Evolutionary conservation across 2,113 vertebrate species (phyloP).

Genomic region (Machaerirhynchus nigripectus): DNA sequence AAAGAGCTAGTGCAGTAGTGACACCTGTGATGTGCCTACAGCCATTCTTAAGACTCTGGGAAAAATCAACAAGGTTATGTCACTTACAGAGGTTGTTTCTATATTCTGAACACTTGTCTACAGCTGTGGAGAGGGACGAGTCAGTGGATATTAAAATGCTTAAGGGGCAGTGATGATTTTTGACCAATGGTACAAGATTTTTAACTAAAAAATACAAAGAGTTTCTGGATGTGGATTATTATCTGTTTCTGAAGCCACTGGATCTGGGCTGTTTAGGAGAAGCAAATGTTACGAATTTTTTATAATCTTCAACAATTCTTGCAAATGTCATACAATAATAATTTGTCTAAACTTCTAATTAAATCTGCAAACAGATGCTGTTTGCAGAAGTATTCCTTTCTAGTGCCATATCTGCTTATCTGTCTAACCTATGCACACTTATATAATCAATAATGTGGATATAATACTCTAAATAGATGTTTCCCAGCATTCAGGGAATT

Average conservation of each 20-base stretch:
- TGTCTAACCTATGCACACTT: not conserved
- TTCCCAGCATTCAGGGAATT: not conserved
- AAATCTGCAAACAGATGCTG: not conserved
- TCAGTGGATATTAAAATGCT: not conserved
- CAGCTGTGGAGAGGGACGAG: not conserved
- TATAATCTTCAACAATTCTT: not conserved
- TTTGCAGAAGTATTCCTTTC: not conserved
- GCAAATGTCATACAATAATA: not conserved
- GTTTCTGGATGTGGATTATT: not conserved
- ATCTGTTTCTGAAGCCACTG: not conserved
- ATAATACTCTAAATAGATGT: not conserved
- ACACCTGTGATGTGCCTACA: not conserved
- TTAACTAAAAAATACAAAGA: not conserved
- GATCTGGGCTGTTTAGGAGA: not conserved
- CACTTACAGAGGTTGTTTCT: not conserved
- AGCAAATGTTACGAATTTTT: not conserved
- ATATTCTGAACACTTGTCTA: not conserved
- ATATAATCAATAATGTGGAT: not conserved
- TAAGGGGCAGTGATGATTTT: not conserved
- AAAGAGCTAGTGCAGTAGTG: fast-evolving
- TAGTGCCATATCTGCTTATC: not conserved
- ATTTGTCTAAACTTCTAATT: not conserved
- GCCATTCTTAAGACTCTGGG: not conserved
- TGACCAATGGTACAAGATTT: not conserved
- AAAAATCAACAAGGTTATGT: not conserved